Evolutionary conservation across 2,888 invertebrate genomes (phyloP).

Genomic region (Pecten maximus): DNA sequence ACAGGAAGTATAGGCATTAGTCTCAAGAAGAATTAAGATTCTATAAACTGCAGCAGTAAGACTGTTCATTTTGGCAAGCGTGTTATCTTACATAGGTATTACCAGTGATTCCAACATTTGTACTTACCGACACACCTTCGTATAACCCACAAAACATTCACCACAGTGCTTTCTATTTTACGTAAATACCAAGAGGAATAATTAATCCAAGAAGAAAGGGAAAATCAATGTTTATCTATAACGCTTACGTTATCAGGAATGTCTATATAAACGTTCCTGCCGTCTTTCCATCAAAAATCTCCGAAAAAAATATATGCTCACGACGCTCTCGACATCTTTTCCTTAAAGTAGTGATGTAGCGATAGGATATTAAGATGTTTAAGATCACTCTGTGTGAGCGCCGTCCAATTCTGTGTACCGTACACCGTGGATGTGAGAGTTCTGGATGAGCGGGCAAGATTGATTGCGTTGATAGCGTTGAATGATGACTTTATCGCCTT

Average conservation of each 20-base stretch:
- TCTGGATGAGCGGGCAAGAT: conserved; percentile 35
- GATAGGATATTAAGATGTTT: conserved; percentile 21
- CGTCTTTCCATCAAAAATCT: conserved; percentile 17
- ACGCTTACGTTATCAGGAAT: background rate
- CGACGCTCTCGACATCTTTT: conserved; percentile 22
- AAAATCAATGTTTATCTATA: background rate
- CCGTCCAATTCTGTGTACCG: background rate
- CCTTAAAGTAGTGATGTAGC: conserved; percentile 7
- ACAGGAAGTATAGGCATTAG: background rate
- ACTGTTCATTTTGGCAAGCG: conserved; percentile 5
- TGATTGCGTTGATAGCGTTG: conserved; percentile 36
- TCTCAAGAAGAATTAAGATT: background rate
- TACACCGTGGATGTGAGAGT: conserved; percentile 16
- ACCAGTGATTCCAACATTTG: background rate
- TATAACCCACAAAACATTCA: background rate
- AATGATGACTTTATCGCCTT: conserved; percentile 42
- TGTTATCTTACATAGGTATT: background rate
- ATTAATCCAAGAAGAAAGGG: conserved; percentile 32
- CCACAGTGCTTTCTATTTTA: conserved; percentile 16
- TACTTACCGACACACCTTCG: background rate
- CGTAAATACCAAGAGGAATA: conserved; percentile 14
- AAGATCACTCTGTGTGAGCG: conserved; percentile 8
- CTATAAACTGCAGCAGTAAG: background rate
- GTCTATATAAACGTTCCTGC: background rate
- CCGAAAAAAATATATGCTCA: background rate